A percentile compares a stretch with the other conserved stretches of the same genome.
These are phyloP conservation scores for Heliangelus exortis DNA, from an alignment of 2,797 vertebrate genomes.

Conservation along the genomic window DNA sequence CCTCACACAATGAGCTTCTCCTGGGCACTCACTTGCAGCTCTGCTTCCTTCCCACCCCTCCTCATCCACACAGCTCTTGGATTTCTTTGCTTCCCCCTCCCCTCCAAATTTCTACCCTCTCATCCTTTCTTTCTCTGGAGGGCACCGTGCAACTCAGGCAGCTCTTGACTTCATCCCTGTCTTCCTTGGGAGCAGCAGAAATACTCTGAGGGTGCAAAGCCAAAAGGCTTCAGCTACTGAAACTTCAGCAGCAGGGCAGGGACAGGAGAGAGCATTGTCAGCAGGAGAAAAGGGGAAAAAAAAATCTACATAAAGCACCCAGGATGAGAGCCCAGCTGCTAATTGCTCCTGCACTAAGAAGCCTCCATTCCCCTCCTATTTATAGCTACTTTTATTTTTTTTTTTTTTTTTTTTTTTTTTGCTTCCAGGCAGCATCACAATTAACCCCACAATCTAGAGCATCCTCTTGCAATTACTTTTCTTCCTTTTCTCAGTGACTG, in stretches of 20 bases:
- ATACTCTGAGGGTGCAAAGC: background rate
- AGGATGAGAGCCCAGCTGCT: conserved; percentile 54
- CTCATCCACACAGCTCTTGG: background rate
- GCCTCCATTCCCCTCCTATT: conserved; percentile 47
- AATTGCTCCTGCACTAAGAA: conserved; percentile 52
- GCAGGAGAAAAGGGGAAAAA: background rate
- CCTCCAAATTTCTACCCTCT: background rate
- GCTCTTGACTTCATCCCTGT: background rate
- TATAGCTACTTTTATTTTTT: conserved; percentile 20
- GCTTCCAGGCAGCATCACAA: conserved; percentile 49
- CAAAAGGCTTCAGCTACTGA: background rate
- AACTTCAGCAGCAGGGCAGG: conserved; percentile 48
- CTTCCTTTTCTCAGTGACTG: background rate
- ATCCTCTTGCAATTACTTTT: conserved; percentile 58
- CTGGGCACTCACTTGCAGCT: background rate
- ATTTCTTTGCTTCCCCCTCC: fast-evolving
- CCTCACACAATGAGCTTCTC: conserved; percentile 32
- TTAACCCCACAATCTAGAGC: conserved; percentile 55
- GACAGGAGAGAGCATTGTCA: conserved; percentile 14
- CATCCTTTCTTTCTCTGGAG: background rate
- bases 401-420: background rate
- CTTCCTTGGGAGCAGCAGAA: background rate
- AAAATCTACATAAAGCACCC: conserved; percentile 20
- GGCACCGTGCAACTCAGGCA: background rate
- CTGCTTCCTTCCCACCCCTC: background rate